These are phyloP conservation scores for Tethea ocularis DNA, from an alignment of 2,888 invertebrate genomes.

Conservation along the genomic window DNA sequence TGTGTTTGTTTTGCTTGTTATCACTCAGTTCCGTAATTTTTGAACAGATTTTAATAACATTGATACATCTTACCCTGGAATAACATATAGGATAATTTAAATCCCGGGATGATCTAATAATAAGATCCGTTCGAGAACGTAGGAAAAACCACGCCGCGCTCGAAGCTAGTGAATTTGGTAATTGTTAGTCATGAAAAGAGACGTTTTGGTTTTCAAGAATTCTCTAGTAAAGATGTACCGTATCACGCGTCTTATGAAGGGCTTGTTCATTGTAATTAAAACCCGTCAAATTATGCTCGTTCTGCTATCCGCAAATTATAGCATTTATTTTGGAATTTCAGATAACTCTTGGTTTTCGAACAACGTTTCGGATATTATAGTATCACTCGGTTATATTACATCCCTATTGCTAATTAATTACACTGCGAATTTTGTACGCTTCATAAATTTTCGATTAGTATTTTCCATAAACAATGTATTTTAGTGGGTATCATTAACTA, in stretches of 20 bases:
- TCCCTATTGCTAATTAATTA: constrained; percentile 1
- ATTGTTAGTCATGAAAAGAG: neutral
- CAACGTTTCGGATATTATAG: neutral
- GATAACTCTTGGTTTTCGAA: neutral
- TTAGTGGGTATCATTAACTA: neutral
- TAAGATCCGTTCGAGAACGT: no score
- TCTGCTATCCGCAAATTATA: neutral
- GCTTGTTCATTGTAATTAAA: neutral
- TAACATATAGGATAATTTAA: no score
- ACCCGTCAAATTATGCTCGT: neutral
- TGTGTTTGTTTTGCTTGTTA: no score
- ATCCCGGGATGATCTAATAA: no score
- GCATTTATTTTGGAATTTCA: neutral
- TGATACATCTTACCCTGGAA: no score
- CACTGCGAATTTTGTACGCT: neutral
- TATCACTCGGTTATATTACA: neutral
- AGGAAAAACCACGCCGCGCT: no score
- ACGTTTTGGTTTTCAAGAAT: neutral
- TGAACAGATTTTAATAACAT: no score
- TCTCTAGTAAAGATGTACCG: neutral
- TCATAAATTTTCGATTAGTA: constrained; percentile 2
- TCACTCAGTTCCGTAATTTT: no score
- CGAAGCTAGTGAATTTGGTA: neutral
- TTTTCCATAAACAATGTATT: neutral
- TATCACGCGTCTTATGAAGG: neutral